phyloP scores from a whole-genome alignment of 1,140 invertebrate species.

The Lepidurus packardi region DNA sequence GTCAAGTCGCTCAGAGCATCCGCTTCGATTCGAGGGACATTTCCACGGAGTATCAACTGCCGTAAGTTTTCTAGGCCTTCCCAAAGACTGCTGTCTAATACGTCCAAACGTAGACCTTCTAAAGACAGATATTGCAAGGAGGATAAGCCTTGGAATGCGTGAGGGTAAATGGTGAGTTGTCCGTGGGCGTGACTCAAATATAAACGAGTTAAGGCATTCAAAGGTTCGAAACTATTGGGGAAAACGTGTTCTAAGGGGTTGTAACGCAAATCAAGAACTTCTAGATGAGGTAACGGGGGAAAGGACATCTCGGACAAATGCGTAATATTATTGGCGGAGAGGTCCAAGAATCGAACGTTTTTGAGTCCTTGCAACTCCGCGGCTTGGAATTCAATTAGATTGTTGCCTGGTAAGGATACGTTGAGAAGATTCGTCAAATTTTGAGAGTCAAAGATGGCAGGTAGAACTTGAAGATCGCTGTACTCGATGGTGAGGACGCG shows the following conservation, averaged over 20 bases:
- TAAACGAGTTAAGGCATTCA: conserved; percentile 59
- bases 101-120: conserved; percentile 51
- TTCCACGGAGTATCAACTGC: conserved; percentile 53
- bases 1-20: conserved; percentile 59
- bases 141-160: conserved; percentile 57
- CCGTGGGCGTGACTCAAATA: conserved; percentile 54
- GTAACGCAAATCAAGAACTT: conserved; percentile 54
- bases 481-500: background rate
- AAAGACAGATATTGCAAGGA: conserved; percentile 51
- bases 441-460: background rate
- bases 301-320: conserved; percentile 62
- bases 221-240: conserved; percentile 63
- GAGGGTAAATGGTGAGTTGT: conserved; percentile 50
- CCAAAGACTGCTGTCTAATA: conserved; percentile 56
- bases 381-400: conserved; percentile 56
- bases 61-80: conserved; percentile 53
- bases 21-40: conserved; percentile 55
- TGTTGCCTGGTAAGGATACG: conserved; percentile 58
- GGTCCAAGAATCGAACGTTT: conserved; percentile 56
- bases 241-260: conserved; percentile 62
- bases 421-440: background rate
- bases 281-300: conserved; percentile 59
- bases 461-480: background rate
- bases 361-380: conserved; percentile 59
- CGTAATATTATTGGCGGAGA: conserved; percentile 59